Evolutionary conservation across 2,113 vertebrate species (phyloP).

Genomic region (Agelaius tricolor): DNA sequence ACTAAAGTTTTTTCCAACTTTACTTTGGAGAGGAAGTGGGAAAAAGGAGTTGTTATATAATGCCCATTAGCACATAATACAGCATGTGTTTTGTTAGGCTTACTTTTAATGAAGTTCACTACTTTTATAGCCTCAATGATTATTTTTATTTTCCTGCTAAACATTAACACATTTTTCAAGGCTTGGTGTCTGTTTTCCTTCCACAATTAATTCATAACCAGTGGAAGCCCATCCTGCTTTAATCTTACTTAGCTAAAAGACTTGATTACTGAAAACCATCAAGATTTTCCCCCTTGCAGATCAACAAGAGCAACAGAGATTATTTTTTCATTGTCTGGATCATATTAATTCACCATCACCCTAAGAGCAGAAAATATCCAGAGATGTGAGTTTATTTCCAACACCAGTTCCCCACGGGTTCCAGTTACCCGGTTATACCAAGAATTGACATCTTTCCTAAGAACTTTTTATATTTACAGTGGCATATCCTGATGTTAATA

Average conservation of each 20-base stretch:
- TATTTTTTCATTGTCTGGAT: background rate
- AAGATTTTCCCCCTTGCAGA: background rate
- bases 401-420: background rate
- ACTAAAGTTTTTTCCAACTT: background rate
- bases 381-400: background rate
- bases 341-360: background rate
- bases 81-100: background rate
- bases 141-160: background rate
- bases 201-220: background rate
- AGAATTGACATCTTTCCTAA: background rate
- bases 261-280: background rate
- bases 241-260: background rate
- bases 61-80: background rate
- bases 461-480: background rate
- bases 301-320: background rate
- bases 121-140: background rate
- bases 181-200: background rate
- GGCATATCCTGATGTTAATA: too few species aligned
- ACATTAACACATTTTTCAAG: background rate
- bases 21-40: background rate
- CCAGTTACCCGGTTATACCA: fast-evolving
- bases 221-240: background rate
- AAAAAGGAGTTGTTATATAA: background rate
- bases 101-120: background rate
- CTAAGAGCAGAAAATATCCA: background rate